Base-by-base conservation (phyloP, 1,140 invertebrate genomes). In the Polypedilum pembai region DNA sequence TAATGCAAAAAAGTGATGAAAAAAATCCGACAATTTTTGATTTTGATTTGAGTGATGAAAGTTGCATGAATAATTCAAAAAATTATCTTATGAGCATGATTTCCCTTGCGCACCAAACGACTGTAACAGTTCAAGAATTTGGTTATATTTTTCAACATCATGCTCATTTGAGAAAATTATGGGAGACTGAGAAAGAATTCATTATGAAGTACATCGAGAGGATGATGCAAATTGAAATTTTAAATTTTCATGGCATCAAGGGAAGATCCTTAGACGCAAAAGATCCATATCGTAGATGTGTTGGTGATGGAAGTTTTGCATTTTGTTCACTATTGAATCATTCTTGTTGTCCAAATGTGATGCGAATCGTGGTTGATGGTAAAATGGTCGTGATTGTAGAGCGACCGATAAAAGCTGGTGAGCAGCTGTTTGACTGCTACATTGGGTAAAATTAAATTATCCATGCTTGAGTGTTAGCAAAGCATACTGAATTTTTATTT, bases 241-340 rank as follows among this genome's bases (percentile, higher is more conserved):
- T 69, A 69, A 69, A 69, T 21, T 69, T 69, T 21, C 65, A 69
- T 69, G 65, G 65, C 15, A 69, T 69, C 65, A 69, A 69, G 20
- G 65, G 65, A 20, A 17, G 18, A 20, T 69, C 65, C 8, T 20
- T 69, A 10, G 18, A 69, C 17, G 17, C 17, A n/a, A 69, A 21
- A 18, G 17, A 18, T 69, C 15, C 17, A 18, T 69, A 18, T 18
- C 17, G 65, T 1, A 69, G 65, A 8, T 69, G 65, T 10, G 65
- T 69, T 69, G 65, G 65, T 20, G 65, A 69, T 69, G 65, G 65
- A 20, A 10, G 15, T 5, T 69, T 18, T 69, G 65, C 65, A 69
- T 69, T 69, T 69, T 69, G 65, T 69, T 74, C 74, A 15, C 17
- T 74, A 21, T 15, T 74, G 41, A 74, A 74, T 66, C 74, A 74